Evolutionary conservation across 2,797 vertebrate genomes (phyloP).

Genomic region (Onychomys leucogaster): DNA sequence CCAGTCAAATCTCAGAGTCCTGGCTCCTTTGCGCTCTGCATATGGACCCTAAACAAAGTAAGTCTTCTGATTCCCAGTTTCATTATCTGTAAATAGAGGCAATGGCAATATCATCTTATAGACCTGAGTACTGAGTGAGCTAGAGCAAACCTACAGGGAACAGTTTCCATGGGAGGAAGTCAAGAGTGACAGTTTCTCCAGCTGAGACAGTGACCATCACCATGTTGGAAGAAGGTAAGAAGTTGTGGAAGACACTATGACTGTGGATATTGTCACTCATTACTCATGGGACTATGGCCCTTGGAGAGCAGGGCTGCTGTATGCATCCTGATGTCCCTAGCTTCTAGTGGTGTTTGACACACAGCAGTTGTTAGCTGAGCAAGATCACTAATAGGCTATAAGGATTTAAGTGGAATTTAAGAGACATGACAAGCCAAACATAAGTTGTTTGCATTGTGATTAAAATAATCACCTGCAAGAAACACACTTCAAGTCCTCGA

Average conservation of each 20-base stretch:
- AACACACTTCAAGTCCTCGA: not conserved
- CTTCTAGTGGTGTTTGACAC: not conserved
- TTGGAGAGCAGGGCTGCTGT: not conserved
- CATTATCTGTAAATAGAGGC: not conserved
- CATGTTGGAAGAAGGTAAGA: not conserved
- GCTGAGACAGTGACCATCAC: not conserved
- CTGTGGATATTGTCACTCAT: not conserved
- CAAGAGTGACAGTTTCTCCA: not conserved
- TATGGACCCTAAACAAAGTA: not conserved
- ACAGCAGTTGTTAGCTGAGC: not conserved
- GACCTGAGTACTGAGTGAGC: not conserved
- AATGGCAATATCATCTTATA: not conserved
- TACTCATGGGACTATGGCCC: not conserved
- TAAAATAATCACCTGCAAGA: not conserved
- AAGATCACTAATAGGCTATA: not conserved
- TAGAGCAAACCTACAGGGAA: not conserved
- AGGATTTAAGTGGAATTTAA: not conserved
- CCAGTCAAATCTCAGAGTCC: not conserved
- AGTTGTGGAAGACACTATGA: too few relatives aligned
- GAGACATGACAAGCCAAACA: not conserved
- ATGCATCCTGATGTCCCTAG: not conserved
- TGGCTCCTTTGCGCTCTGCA: not conserved
- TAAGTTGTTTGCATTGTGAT: not conserved
- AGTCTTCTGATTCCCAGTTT: not conserved
- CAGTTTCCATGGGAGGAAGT: not conserved